Conservation (phyloP, 2,797 vertebrate species). For the Trematomus bernacchii region DNA sequence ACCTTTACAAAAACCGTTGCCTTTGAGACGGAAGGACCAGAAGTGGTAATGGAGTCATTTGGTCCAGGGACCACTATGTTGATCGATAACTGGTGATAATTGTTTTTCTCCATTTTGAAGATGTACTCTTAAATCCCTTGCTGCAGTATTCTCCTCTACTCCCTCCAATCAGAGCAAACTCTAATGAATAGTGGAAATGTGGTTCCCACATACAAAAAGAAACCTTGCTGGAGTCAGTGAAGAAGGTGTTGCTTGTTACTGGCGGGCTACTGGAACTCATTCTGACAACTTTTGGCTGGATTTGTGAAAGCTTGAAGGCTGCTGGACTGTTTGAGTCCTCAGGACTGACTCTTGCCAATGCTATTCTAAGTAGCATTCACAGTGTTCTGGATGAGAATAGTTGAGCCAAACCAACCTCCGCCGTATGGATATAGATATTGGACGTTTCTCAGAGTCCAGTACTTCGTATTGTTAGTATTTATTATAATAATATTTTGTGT, state of each 20-base stretch:
- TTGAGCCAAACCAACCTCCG: slow-evolving; percentile 1
- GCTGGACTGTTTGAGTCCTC: slow-evolving; percentile 24
- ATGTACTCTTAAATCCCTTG: background rate
- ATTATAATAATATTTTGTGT: background rate
- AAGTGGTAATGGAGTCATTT: too few relatives aligned
- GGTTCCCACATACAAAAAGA: slow-evolving; percentile 22
- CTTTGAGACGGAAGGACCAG: too few relatives aligned
- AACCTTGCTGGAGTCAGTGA: slow-evolving; percentile 20
- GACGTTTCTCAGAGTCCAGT: background rate
- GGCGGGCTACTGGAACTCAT: slow-evolving; percentile 39
- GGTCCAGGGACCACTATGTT: too few relatives aligned
- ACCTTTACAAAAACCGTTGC: too few relatives aligned
- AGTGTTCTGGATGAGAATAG: slow-evolving; percentile 2
- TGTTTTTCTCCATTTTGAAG: background rate
- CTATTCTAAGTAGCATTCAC: background rate
- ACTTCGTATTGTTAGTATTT: too few relatives aligned
- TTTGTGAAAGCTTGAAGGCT: slow-evolving; percentile 33
- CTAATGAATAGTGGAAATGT: slow-evolving; percentile 8
- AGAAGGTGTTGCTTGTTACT: slow-evolving; percentile 58
- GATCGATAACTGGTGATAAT: background rate
- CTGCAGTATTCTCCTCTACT: slow-evolving; percentile 22
- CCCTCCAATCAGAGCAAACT: slow-evolving; percentile 31
- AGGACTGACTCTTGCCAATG: background rate
- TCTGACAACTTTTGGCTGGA: slow-evolving; percentile 49
- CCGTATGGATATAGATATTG: slow-evolving; percentile 1